Percentiles rank a stretch among this genome's conserved stretches.
Conservation (phyloP, 2,113 vertebrate species). For the human region DNA sequence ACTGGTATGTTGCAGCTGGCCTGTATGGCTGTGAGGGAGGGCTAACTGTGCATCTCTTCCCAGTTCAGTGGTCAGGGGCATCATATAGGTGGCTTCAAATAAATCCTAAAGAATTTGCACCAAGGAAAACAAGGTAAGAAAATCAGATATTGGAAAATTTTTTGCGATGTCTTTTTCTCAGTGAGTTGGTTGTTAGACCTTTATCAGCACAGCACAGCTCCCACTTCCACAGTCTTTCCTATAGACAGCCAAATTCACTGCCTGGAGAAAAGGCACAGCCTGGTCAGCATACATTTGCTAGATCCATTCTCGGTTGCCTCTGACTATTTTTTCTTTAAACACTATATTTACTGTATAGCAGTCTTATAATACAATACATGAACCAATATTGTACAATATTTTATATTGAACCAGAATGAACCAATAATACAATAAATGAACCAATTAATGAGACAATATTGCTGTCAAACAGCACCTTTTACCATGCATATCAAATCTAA, state of each 20-base stretch:
- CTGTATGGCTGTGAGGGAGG: too few species aligned
- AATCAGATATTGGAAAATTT: neutral
- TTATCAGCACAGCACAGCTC: accelerated
- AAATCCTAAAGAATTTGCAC: neutral
- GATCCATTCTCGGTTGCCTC: too few species aligned
- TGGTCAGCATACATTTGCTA: neutral
- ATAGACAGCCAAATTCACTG: too few species aligned
- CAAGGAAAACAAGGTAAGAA: neutral
- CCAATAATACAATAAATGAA: too few species aligned
- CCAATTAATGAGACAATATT: neutral
- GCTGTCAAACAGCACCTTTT: neutral
- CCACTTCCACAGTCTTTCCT: neutral
- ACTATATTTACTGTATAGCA: neutral
- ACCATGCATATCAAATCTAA: neutral
- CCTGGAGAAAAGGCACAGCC: neutral
- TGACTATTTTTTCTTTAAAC: neutral
- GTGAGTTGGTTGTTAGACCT: neutral
- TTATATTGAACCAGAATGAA: too few species aligned
- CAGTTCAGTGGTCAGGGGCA: accelerated
- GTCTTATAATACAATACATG: too few species aligned
- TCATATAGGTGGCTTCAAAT: neutral
- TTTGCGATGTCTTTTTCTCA: neutral
- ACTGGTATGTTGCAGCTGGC: neutral
- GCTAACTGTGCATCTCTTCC: neutral
- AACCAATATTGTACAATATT: too few species aligned